phyloP scores from a whole-genome alignment of 1,140 invertebrate genomes.

The Drosophila rufa region DNA sequence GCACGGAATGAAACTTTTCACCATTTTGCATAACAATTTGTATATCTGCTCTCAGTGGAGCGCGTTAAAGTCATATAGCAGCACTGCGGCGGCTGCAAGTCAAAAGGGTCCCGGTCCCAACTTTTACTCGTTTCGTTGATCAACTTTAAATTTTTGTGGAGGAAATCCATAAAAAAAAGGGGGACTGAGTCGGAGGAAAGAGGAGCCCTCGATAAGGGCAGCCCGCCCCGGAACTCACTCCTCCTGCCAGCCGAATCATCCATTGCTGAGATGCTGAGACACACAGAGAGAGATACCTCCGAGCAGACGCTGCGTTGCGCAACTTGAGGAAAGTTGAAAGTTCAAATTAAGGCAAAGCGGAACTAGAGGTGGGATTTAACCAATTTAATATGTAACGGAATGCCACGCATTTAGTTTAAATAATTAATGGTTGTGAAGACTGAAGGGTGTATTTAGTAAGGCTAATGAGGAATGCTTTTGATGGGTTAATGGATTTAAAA shows the following conservation, averaged over 20 bases:
- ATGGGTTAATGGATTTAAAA: neutral
- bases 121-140: conserved; percentile 81
- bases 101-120: conserved; percentile 74
- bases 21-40: conserved; percentile 84
- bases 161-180: conserved; percentile 63
- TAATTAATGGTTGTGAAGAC: neutral
- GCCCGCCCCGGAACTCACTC: conserved; percentile 3
- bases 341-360: conserved; percentile 27
- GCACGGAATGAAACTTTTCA: conserved; percentile 81
- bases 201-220: conserved; percentile 10
- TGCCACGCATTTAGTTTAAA: neutral
- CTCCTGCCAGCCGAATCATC: neutral
- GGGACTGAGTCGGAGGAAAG: conserved; percentile 33
- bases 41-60: conserved; percentile 83
- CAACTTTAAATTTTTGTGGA: conserved; percentile 70
- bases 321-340: conserved; percentile 45
- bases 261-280: conserved; percentile 31
- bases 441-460: neutral
- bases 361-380: conserved; percentile 21
- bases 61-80: conserved; percentile 73
- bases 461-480: neutral
- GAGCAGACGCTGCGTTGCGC: conserved; percentile 27
- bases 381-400: conserved; percentile 19
- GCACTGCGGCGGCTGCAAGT: conserved; percentile 43
- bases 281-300: conserved; percentile 5